Base-by-base conservation (phyloP, 92 coral and sea anemone species). In the Epizoanthus rinbou region DNA sequence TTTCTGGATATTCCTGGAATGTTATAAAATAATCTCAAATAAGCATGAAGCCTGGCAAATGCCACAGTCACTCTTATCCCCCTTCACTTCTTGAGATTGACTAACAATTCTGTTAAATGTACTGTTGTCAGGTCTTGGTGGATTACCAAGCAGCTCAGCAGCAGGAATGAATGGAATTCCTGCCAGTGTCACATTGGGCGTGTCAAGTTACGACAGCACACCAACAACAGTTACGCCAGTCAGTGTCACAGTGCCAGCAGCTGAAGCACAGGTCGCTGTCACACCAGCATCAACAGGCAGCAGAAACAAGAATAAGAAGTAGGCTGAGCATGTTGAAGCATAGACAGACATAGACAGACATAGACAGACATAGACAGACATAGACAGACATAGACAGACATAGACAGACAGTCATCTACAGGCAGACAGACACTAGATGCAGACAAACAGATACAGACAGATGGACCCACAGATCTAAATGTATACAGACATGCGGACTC, bases 181-280 rank as follows among this genome's bases (percentile, higher is more conserved):
- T 1, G 62, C 90, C 19, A 90, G 91, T 21, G 80, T 87, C 79
- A 54, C 88, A 23, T 75, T 88, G 54, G 91, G 88, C 5, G 75
- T 73, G 21, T 73, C 91, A 13, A 62, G 69, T 41, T 88, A 82
- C 59, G 97, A 93, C 66, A 79, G 90, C 9, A 19, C 93, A 4
- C 72, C 97, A 3, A 57, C 97, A 45, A 64, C 88, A 39, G 93
- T 90, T 22, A 87, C 81, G 47, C 79, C 97, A 35, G 88, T 93
- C 87, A 92, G 94, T 14, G 89, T 90, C 24, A 87, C 97, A 0
- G 94, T 91, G 14, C 86, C 92, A 10, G 92, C 93, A 52, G 88
- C 91, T 2, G 91, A 90, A 60, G 89, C 91, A 43, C 97, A 91
- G 57, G 90, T 91, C 3, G 89, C 97, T 52, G 97, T 93, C 71